Evolutionary conservation across 2,888 invertebrate genomes (phyloP), one percentile per base, ranked within the genome.

Genomic region (Petrolisthes cinctipes): DNA sequence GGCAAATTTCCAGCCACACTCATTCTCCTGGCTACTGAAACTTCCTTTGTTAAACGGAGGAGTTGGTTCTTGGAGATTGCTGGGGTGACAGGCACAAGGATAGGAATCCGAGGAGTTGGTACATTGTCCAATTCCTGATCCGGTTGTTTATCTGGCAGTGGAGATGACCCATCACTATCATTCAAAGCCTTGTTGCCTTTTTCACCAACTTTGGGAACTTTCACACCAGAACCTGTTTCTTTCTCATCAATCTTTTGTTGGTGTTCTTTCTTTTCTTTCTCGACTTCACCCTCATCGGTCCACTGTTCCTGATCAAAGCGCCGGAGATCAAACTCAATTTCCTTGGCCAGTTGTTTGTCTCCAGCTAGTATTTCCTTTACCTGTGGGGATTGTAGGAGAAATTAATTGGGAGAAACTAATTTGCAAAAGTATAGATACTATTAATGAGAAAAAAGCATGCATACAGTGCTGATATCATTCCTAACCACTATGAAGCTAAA

Each of bases 281-380:
- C 56, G n/a, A 80, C n/a, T 5, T 61, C 83, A 6, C 68, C 84
- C 54, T 83, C 78, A 37, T 89, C 84, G 54, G 82, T 83, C 37
- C 78, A 92, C 91, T 91, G 92, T 83, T 91, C 90, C 57, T 91
- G 91, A 56, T 93, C 93, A 92, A 93, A 93, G 88, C 92, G 92
- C 37, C 92, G 91, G 79, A 93, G 86, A 90, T 94, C 93, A 92
- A 92, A 93, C 91, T 93, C 92, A 82, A 94, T 93, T 91, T 94
- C 94, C 66, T 92, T 92, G 4, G 93, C 93, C 76, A 94, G 91
- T 88, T 93, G 93, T 86, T 92, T 92, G 90, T 94, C 93, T 37
- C 92, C 93, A n/a, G 93, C 91, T 86, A 94, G 91, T 56, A 94
- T 92, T 61, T 94, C 93, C 81, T 92, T 91, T 20, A 92, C 91